Conservation (phyloP, 2,113 vertebrate genomes). For the Xenotilapia flavipinnis region DNA sequence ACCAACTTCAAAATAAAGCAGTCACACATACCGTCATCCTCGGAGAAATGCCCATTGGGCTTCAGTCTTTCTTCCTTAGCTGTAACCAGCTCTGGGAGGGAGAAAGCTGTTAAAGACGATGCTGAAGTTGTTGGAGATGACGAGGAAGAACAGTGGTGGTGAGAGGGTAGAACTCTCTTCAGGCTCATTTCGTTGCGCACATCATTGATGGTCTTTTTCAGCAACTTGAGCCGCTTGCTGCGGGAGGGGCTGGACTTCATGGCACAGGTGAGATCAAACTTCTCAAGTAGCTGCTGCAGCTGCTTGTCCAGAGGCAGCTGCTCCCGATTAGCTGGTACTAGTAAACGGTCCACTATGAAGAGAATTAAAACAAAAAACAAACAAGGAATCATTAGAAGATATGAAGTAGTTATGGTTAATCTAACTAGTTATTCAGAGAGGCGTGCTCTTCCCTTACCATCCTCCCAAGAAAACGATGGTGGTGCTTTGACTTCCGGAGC, state of each 20-base stretch:
- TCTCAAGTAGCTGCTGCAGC: constrained; percentile 89
- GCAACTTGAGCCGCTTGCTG: constrained; percentile 89
- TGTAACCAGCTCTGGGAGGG: not conserved
- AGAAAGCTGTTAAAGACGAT: not conserved
- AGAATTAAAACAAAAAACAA: not conserved
- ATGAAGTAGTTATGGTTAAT: not conserved
- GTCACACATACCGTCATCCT: constrained; percentile 57
- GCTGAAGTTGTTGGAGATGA: not conserved
- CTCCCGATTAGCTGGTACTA: constrained; percentile 80
- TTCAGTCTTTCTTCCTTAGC: constrained; percentile 16
- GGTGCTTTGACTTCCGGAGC: constrained; percentile 78
- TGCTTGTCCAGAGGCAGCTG: constrained; percentile 86
- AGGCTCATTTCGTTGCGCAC: constrained; percentile 84
- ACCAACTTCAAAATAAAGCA: not conserved
- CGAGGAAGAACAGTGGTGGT: constrained; percentile 29
- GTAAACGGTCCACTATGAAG: constrained; percentile 83
- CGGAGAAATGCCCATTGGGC: constrained; percentile 39
- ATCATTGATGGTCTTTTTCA: constrained; percentile 88
- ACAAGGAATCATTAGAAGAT: not conserved
- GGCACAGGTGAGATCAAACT: constrained; percentile 86
- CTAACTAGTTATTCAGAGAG: fast-evolving
- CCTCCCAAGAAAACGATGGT: constrained; percentile 89
- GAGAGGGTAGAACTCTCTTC: constrained; percentile 69
- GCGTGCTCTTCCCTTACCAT: constrained; percentile 73
- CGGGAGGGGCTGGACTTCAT: constrained; percentile 96